phyloP scores from a whole-genome alignment of 2,797 vertebrate species.

The Semotilus atromaculatus region DNA sequence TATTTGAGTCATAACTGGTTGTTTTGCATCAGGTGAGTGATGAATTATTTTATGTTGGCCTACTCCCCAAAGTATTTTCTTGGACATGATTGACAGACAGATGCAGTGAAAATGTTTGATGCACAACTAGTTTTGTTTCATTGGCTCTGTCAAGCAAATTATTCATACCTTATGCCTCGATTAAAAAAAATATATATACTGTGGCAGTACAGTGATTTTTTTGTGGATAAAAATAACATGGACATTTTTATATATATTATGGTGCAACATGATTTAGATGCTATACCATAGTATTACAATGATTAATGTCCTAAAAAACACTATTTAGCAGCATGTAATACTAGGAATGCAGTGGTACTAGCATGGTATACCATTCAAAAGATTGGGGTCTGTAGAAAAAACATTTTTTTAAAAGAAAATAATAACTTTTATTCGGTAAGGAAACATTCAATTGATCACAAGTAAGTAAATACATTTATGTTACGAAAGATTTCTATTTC shows the following conservation, averaged over 20 bases:
- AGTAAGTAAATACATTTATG: neutral
- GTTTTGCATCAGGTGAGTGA: slow-evolving; percentile 27
- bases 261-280: neutral
- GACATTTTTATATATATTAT: neutral
- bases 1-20: neutral
- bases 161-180: neutral
- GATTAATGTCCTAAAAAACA: neutral
- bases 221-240: neutral
- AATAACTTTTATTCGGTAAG: neutral
- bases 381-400: neutral
- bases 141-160: slow-evolving; percentile 13
- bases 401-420: neutral
- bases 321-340: neutral
- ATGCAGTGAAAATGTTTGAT: slow-evolving; percentile 18
- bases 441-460: neutral
- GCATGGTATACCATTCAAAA: neutral
- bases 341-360: neutral
- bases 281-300: no score
- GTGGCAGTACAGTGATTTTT: neutral
- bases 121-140: neutral
- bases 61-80: neutral
- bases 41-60: neutral
- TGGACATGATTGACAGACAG: neutral
- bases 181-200: neutral
- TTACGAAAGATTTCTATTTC: neutral